Evolutionary conservation across 1,140 invertebrate species (phyloP), one percentile per base, ranked within the genome.

Genomic region (Pentalonia nigronervosa): DNA sequence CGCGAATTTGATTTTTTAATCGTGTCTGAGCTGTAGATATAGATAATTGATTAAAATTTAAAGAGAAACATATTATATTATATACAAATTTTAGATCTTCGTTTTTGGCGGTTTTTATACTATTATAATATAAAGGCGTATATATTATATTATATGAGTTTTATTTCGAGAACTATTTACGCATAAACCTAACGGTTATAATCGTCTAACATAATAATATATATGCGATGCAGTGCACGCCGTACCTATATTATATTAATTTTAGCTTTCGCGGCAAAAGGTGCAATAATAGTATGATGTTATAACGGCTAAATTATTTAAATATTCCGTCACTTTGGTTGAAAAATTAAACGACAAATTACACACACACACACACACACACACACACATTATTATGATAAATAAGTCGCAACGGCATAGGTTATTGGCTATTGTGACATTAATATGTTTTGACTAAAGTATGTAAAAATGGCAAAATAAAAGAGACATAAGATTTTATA

Each of bases 211-310:
- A 50, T 17, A 14, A 67, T 67, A 30, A 30, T 7, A 60, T 45
- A 86, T 45, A 86, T 87, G 84, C 14, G 84, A 48, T 30, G 17
- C 14, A 30, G 41, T 41, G 41, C 41, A 41, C 41, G 41, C 41
- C 41, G 41, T 14, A 41, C n/a, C n/a, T 21, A 45, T 9, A 0
- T 23, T 25, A 17, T 87, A 45, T 47, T 87, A 87, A 47, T 87
- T n/a, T 87, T 87, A 45, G 45, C 84, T 48, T 87, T 87, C 45
- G 84, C 45, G 84, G 34, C 14, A 48, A 87, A 20, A 87, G 84
- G 45, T 41, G 34, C 30, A 20, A 21, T 8, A 25, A 21, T 17
- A 14, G 8, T 9, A 47, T 47, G 41, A 41, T 41, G 41, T 41
- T 76, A n/a, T n/a, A 67, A n/a, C n/a, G 60, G 60, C 30, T 11